Percentiles rank a stretch among this genome's conserved stretches.
phyloP scores from a whole-genome alignment of 2,888 invertebrate genomes.

The Trachelus troglodyta region DNA sequence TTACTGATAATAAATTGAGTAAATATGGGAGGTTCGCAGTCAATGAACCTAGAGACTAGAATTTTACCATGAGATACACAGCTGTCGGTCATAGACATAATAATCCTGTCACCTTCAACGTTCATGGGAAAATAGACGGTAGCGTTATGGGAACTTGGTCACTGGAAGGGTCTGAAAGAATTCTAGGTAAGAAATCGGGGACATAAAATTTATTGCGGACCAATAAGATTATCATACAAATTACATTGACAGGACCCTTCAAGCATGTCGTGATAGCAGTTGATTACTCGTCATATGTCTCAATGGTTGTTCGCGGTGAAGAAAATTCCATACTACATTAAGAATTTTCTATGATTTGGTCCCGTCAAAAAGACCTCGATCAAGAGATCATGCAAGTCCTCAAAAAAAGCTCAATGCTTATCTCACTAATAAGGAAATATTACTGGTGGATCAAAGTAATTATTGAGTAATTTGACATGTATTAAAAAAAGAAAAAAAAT shows the following conservation, averaged over 20 bases:
- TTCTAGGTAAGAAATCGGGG: slow-evolving; percentile 25
- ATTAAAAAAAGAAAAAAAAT: background rate
- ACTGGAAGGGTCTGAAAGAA: slow-evolving; percentile 28
- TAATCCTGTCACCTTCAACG: slow-evolving; percentile 24
- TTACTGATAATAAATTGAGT: slow-evolving; percentile 25
- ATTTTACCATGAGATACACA: slow-evolving; percentile 30
- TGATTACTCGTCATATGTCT: slow-evolving; percentile 31
- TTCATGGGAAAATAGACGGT: slow-evolving; percentile 24
- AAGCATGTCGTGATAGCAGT: slow-evolving; percentile 29
- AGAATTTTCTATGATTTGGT: slow-evolving; percentile 45
- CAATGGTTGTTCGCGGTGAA: slow-evolving; percentile 35
- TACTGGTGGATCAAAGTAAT: slow-evolving; percentile 19
- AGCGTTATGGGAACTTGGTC: slow-evolving; percentile 33
- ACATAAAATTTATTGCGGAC: background rate
- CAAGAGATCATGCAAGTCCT: slow-evolving; percentile 27
- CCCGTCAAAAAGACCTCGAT: slow-evolving; percentile 32
- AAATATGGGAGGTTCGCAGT: slow-evolving; percentile 32
- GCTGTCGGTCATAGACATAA: slow-evolving; percentile 23
- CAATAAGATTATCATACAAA: background rate
- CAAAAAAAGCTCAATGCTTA: slow-evolving; percentile 32
- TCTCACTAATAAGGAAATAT: slow-evolving; percentile 32
- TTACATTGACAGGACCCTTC: slow-evolving; percentile 32
- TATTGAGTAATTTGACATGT: background rate
- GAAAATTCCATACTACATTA: slow-evolving; percentile 23
- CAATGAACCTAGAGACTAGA: slow-evolving; percentile 12